These are phyloP conservation scores for Oreohelix idahoensis DNA, from an alignment of 1,140 invertebrate species.

Conservation along the genomic window DNA sequence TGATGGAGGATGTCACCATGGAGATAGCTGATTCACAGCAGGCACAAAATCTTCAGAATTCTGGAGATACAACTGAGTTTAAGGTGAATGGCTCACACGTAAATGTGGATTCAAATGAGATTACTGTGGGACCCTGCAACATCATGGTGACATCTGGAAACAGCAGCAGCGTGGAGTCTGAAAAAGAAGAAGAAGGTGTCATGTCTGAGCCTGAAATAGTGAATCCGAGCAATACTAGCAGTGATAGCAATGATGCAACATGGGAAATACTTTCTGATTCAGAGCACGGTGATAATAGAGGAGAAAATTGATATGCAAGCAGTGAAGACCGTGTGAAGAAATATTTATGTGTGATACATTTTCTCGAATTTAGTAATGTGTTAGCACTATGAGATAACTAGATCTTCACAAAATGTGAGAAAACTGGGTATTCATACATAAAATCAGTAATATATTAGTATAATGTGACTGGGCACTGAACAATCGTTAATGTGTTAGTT, in stretches of 20 bases:
- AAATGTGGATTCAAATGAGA: not conserved
- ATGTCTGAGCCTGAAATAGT: constrained; percentile 21
- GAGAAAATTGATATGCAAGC: not conserved
- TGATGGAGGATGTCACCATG: not conserved
- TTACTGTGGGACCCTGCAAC: not conserved
- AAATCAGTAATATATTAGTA: too few relatives aligned
- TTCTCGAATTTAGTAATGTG: too few relatives aligned
- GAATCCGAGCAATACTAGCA: constrained; percentile 11
- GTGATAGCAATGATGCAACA: constrained; percentile 29
- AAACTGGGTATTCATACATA: too few relatives aligned
- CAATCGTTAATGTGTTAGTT: too few relatives aligned
- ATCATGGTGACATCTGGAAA: not conserved
- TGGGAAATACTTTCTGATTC: constrained; percentile 28
- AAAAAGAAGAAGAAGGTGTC: not conserved
- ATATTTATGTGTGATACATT: too few relatives aligned
- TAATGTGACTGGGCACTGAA: too few relatives aligned
- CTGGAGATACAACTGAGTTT: not conserved
- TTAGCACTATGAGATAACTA: too few relatives aligned
- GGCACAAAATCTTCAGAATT: not conserved
- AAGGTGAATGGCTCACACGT: not conserved
- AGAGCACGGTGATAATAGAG: too few relatives aligned
- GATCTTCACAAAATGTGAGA: too few relatives aligned
- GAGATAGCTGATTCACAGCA: not conserved
- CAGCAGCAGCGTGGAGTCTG: not conserved
- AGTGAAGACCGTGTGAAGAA: too few relatives aligned